phyloP scores from a whole-genome alignment of 2,888 invertebrate genomes.

The Teleogryllus oceanicus region DNA sequence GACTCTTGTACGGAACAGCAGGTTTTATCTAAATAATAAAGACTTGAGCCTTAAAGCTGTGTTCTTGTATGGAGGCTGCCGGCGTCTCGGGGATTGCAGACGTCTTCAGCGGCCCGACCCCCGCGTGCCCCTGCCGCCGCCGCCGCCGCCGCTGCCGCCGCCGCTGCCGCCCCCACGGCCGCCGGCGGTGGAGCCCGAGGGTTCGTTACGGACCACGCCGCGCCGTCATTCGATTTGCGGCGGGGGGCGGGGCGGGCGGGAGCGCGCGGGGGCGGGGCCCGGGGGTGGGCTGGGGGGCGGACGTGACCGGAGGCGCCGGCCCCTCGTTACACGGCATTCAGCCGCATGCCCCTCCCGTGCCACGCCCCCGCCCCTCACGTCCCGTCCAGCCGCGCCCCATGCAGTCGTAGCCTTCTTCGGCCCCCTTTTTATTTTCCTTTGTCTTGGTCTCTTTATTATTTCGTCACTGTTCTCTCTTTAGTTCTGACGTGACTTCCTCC shows the following conservation, averaged over 20 bases:
- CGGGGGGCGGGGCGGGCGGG: not conserved
- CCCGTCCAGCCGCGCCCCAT: too few relatives aligned
- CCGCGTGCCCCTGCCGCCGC: not conserved
- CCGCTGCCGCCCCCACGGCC: not conserved
- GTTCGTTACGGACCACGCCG: not conserved
- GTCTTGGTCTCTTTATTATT: too few relatives aligned
- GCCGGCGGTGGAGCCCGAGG: not conserved
- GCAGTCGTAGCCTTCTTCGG: too few relatives aligned
- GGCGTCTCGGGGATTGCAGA: not conserved
- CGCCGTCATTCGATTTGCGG: not conserved
- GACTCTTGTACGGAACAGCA: constrained; percentile 3
- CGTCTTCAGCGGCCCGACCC: not conserved
- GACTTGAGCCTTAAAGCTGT: not conserved
- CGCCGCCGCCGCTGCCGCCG: not conserved
- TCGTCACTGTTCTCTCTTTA: too few relatives aligned
- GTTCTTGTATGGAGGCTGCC: not conserved
- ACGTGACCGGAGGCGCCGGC: not conserved
- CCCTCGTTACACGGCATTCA: constrained; percentile 9
- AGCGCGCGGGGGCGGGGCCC: not conserved
- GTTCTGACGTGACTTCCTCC: too few relatives aligned
- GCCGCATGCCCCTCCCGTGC: not conserved
- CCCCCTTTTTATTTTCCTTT: too few relatives aligned
- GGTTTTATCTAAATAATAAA: constrained; percentile 7
- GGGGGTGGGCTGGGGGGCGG: not conserved
- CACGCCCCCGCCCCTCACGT: too few relatives aligned